These are phyloP conservation scores for Bursaphelenchus okinawaensis DNA, from an alignment of 2,888 invertebrate species.

Conservation along the genomic window DNA sequence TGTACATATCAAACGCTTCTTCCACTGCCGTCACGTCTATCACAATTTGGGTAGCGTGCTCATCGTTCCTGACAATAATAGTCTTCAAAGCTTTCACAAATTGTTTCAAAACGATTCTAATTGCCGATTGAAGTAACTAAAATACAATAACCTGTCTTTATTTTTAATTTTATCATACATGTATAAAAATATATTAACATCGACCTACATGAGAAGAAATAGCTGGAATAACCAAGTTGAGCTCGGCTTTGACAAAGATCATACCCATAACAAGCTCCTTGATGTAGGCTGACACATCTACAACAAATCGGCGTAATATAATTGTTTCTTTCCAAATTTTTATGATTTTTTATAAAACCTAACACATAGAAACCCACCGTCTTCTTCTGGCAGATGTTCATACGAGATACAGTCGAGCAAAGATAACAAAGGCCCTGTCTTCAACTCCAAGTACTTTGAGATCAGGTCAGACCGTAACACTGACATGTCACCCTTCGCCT, in stretches of 20 bases:
- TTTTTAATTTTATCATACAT: too few species aligned
- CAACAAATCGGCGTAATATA: slow-evolving; percentile 8
- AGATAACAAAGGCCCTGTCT: slow-evolving; percentile 36
- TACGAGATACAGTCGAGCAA: slow-evolving; percentile 41
- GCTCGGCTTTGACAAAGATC: slow-evolving; percentile 52
- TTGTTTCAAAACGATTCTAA: slow-evolving; percentile 21
- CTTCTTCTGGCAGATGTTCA: slow-evolving; percentile 43
- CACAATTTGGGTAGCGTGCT: slow-evolving; percentile 45
- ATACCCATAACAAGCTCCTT: slow-evolving; percentile 56
- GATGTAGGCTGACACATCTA: slow-evolving; percentile 52
- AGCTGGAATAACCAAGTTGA: slow-evolving; percentile 48
- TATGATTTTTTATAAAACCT: background rate
- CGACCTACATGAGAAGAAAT: slow-evolving; percentile 36
- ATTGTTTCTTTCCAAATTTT: background rate
- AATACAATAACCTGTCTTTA: too few species aligned
- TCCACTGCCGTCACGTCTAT: slow-evolving; percentile 54
- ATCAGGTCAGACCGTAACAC: slow-evolving; percentile 40
- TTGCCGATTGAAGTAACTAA: slow-evolving; percentile 20
- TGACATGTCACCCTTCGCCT: slow-evolving; percentile 39
- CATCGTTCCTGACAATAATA: slow-evolving; percentile 19
- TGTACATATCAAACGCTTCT: slow-evolving; percentile 41
- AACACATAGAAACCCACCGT: slow-evolving; percentile 22
- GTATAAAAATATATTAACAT: background rate
- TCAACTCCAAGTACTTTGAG: slow-evolving; percentile 42
- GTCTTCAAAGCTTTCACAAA: slow-evolving; percentile 17